A percentile compares a stretch with the other conserved stretches of the same genome.
phyloP scores from a whole-genome alignment of 2,888 invertebrate species.

The Polydesmus complanatus region DNA sequence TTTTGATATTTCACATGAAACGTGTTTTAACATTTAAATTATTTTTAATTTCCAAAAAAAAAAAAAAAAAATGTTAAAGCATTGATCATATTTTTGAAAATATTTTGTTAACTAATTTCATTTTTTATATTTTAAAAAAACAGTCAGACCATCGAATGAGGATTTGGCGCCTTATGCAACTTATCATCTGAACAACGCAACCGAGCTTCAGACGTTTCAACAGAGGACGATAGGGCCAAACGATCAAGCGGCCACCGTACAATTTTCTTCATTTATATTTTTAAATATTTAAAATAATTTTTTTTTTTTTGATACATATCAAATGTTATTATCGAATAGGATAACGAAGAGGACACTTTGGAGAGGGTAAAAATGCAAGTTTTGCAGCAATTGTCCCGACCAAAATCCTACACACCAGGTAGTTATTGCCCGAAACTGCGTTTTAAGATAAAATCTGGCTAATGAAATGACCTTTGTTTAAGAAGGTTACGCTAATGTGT shows the following conservation, averaged over 20 bases:
- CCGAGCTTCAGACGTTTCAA: constrained; percentile 15
- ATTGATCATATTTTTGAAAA: no score
- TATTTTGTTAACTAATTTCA: no score
- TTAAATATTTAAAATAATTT: no score
- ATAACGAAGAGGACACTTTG: constrained; percentile 12
- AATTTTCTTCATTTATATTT: no score
- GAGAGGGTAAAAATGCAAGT: constrained; percentile 8
- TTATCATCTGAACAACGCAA: constrained; percentile 13
- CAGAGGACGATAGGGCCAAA: constrained; percentile 10
- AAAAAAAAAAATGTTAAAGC: no score
- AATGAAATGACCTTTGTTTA: background rate
- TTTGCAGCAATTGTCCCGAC: constrained; percentile 10
- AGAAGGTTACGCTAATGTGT: constrained; percentile 13
- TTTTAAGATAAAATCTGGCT: background rate
- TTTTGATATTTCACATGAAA: no score
- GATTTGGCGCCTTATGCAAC: constrained; percentile 15
- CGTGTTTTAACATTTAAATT: no score
- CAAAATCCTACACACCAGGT: constrained; percentile 17
- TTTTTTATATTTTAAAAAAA: no score
- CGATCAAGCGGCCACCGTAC: constrained; percentile 11
- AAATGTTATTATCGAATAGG: background rate
- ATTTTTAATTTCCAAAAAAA: no score
- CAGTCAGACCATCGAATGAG: constrained; percentile 13
- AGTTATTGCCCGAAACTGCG: background rate
- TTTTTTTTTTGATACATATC: background rate